A percentile compares a stretch with the other conserved stretches of the same genome.
Evolutionary conservation across 2,113 vertebrate species (phyloP).

Genomic region (Marmota monax): DNA sequence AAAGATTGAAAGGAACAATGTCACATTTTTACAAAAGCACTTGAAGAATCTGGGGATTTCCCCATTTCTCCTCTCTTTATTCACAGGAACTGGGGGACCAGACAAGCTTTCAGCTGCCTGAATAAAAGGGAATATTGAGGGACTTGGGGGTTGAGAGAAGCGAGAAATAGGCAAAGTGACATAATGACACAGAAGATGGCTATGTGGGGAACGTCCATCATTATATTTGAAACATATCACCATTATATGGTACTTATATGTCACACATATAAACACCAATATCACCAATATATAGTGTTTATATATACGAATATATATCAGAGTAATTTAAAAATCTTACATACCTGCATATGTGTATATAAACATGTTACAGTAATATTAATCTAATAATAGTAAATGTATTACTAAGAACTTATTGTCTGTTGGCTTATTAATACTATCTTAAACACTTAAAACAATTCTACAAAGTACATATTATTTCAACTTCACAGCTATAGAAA

Average conservation of each 20-base stretch:
- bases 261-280: neutral
- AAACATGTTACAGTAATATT: neutral
- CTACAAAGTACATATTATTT: neutral
- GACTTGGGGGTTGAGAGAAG: neutral
- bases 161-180: neutral
- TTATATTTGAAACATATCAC: neutral
- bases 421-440: neutral
- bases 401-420: neutral
- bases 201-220: neutral
- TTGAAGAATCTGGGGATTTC: neutral
- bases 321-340: neutral
- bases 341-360: neutral
- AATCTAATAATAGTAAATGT: neutral
- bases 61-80: neutral
- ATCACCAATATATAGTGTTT: neutral
- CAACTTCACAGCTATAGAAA: neutral
- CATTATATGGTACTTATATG: neutral
- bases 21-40: neutral
- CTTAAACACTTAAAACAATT: neutral
- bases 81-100: neutral
- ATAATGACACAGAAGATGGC: neutral
- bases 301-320: neutral
- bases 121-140: neutral
- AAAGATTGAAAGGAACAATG: neutral
- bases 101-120: neutral